Evolutionary conservation across 1,140 invertebrate genomes (phyloP), one percentile per base, ranked within the genome.

Genomic region (Zaprionus nigranus): DNA sequence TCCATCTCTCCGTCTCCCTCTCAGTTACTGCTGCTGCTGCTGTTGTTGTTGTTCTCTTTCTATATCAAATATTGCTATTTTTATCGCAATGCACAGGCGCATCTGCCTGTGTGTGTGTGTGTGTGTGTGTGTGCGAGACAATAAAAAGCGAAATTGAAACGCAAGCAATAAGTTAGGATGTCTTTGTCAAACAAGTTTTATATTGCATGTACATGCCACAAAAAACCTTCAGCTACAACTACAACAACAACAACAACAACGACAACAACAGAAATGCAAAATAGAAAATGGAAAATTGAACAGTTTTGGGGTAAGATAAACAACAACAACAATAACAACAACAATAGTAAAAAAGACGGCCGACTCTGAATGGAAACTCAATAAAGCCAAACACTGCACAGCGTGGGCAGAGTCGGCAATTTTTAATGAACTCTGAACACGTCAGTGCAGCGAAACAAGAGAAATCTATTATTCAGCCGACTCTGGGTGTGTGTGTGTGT

Each of bases 111-210:
- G 49, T 68, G 5, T 20, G 38, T 54, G 40, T 65, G 59, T 84
- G 70, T 64, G 57, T 62, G 53, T 63, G 30, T 59, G 51, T 54
- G 67, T 63, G 64, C 49, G 76, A 62, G 69, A 78, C 70, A 84
- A 84, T 84, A 82, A 84, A 82, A 61, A 58, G 36, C 66, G 53
- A 86, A 85, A 79, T 88, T 81, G 70, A 88, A 88, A 78, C 67
- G 71, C 83, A 71, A 78, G 80, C 70, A 83, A 46, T 72, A 70
- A 76, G 54, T 60, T 72, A 49, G 64, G 72, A 66, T 72, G 76
- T 67, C 66, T 78, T 67, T 82, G 67, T 69, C 79, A 83, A 84
- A 76, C 67, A 87, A 79, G 69, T 76, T 82, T 79, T 77, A 74
- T 70, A 82, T 87, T 86, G 79, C 83, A 69, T 87, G 68, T 79